phyloP scores from a whole-genome alignment of 2,797 vertebrate genomes.

The Perdix hodgsoniae region DNA sequence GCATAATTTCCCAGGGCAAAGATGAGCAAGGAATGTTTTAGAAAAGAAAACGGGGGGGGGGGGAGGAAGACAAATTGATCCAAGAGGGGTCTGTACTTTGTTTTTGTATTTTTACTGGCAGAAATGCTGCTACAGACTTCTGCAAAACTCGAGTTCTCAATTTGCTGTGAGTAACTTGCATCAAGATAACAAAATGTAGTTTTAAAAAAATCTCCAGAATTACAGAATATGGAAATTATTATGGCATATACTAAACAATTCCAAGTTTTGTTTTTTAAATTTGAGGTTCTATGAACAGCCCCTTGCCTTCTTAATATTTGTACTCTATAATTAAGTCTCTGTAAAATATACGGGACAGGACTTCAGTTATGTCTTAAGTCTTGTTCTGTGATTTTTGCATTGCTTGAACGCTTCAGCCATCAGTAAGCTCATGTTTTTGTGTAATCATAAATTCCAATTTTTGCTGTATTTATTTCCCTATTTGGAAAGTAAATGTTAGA shows the following conservation, averaged over 20 bases:
- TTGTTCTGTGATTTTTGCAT: background rate
- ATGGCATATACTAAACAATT: background rate
- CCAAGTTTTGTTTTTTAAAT: conserved; percentile 46
- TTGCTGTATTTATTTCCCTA: background rate
- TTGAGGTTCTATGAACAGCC: background rate
- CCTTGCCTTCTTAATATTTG: background rate
- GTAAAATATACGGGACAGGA: background rate
- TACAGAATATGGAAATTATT: conserved; percentile 45
- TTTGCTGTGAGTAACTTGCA: conserved; percentile 45
- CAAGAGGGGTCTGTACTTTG: conserved; percentile 41
- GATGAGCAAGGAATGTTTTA: conserved; percentile 38
- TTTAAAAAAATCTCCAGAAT: conserved; percentile 7
- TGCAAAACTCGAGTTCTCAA: conserved; percentile 17
- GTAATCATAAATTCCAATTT: background rate
- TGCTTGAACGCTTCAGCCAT: background rate
- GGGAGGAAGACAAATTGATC: background rate
- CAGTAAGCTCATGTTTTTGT: background rate
- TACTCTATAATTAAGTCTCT: background rate
- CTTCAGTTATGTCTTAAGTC: background rate
- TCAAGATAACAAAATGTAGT: conserved; percentile 30
- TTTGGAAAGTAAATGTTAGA: background rate
- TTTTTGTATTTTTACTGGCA: conserved; percentile 56
- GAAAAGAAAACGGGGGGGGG: background rate
- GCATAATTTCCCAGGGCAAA: conserved; percentile 15
- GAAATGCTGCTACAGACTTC: background rate